Evolutionary conservation across 2,113 vertebrate species (phyloP), one percentile per base, ranked within the genome.

Genomic region (Grallaria varia): DNA sequence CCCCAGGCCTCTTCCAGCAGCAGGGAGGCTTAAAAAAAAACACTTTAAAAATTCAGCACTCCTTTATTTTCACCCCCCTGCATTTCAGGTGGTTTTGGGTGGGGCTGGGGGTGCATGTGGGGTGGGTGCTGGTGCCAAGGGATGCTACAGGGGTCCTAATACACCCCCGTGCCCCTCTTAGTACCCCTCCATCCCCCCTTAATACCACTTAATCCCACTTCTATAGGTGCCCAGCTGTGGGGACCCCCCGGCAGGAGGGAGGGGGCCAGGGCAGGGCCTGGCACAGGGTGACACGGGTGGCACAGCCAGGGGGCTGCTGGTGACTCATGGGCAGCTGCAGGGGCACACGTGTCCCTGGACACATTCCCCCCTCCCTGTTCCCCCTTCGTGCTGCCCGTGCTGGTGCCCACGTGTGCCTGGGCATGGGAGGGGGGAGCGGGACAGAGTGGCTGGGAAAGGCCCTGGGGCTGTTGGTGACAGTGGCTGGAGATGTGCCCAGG

Each of bases 241-340:
- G 80, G 35, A 6, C 33, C 17, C 28, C 0, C 3, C 10, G 50
- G 35, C 53, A 3, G 69, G 45, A 55, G 15, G 18, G 40, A 21
- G 27, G 4, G 67, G 55, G 24, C 4, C 39, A 11, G 67, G 62
- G 47, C 47, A 27, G 50, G 45, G 67, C 60, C 81, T 50, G 87
- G 87, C 92, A 63, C 53, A 0, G 63, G 58, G 7, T 49, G 95
- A n/a, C 92, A 75, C 52, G 0, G 81, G 10, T 49, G 95, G 62
- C 78, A 83, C 71, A 12, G 90, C 25, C 8, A 2, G 4, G 68
- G 69, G 66, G 80, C 18, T 42, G 81, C 52, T 22, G 9, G 8
- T 93, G 95, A 79, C 75, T 93, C 84, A 75, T 2, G 42, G 71
- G 87, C 84, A 89, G 95, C 93, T 93, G 93, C 87, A 33, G 0